A percentile compares a stretch with the other conserved stretches of the same genome.
Evolutionary conservation across 2,113 vertebrate species (phyloP).

Genomic region (Etia nguti): DNA sequence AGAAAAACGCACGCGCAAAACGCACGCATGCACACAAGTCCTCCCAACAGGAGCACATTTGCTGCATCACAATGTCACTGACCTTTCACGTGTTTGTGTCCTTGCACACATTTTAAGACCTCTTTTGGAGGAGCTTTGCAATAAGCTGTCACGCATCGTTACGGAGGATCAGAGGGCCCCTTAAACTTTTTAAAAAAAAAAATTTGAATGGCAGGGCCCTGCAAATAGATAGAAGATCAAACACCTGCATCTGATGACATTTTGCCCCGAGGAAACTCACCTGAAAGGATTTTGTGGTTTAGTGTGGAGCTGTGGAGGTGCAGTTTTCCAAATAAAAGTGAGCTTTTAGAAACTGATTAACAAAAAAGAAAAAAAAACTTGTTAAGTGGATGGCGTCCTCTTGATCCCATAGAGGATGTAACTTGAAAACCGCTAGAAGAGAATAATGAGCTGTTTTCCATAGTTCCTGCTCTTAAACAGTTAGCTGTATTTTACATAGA

Average conservation of each 20-base stretch:
- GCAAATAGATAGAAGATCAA: slow-evolving; percentile 1
- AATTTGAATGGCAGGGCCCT: background rate
- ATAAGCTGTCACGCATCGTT: background rate
- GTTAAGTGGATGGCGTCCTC: background rate
- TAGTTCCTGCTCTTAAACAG: background rate
- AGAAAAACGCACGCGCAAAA: background rate
- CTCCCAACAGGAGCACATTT: slow-evolving; percentile 8
- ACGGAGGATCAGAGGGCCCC: background rate
- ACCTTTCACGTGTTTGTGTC: slow-evolving; percentile 1
- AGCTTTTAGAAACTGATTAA: background rate
- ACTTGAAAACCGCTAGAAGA: background rate
- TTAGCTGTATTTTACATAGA: background rate
- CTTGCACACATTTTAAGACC: background rate
- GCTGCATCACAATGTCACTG: background rate
- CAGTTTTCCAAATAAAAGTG: background rate
- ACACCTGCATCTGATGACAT: slow-evolving; percentile 4
- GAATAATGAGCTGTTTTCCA: background rate
- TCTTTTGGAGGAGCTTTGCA: background rate
- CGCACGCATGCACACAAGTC: background rate
- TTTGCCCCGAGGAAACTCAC: background rate
- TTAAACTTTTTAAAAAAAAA: slow-evolving; percentile 5
- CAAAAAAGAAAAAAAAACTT: background rate
- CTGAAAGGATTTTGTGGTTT: background rate
- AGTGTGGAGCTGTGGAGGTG: background rate
- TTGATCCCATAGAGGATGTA: background rate